Conservation (phyloP, 2,888 invertebrate genomes). For the Sphaerophoria taeniata region DNA sequence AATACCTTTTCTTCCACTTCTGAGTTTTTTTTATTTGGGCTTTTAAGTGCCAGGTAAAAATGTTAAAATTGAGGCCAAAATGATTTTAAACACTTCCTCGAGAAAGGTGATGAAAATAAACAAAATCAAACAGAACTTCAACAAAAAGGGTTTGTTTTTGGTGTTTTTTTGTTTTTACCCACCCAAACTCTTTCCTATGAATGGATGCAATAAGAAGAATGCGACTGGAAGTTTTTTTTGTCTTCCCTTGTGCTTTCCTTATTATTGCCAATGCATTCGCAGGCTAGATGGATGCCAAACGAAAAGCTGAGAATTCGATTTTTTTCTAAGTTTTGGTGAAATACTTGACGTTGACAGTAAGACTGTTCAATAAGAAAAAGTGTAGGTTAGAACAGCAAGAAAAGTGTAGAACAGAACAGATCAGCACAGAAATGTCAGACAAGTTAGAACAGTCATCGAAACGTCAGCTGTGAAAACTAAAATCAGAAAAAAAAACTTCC, state of each 20-base stretch:
- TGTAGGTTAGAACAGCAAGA: no score
- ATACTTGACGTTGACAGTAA: no score
- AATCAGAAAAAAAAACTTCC: no score
- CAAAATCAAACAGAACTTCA: constrained; percentile 25
- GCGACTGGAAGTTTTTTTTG: constrained; percentile 17
- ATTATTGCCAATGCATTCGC: constrained; percentile 55
- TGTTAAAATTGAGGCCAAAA: constrained; percentile 70
- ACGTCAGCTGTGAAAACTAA: no score
- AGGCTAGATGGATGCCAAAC: constrained; percentile 1
- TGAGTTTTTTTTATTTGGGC: not conserved
- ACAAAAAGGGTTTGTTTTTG: constrained; percentile 14
- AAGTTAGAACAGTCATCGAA: no score
- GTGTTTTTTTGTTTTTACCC: no score
- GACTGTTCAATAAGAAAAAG: no score
- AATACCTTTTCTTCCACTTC: constrained; percentile 41
- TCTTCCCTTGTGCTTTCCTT: constrained; percentile 35
- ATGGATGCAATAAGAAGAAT: constrained; percentile 47
- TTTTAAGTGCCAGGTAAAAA: constrained; percentile 16
- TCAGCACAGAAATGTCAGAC: no score
- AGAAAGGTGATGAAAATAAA: not conserved
- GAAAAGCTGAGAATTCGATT: constrained; percentile 40
- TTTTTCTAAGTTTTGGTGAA: constrained; percentile 23
- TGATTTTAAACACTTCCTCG: constrained; percentile 64
- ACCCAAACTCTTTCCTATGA: not conserved
- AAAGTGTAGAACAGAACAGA: no score